These are phyloP conservation scores for Hypotaenidia philippensis DNA, from an alignment of 2,797 vertebrate genomes.

Conservation along the genomic window DNA sequence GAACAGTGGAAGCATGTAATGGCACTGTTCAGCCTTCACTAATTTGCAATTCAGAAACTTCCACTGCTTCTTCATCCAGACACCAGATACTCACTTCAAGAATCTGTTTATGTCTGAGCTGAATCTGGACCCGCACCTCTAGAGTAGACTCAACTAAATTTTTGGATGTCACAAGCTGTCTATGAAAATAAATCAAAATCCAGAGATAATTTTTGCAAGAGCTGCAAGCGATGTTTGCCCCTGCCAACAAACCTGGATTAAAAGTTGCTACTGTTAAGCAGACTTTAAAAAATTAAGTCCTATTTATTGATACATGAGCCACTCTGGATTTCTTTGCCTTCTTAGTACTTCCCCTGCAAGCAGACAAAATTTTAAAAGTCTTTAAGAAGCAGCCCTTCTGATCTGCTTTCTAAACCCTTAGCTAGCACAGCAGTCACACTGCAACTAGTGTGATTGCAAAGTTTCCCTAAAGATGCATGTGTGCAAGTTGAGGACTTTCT, in stretches of 20 bases:
- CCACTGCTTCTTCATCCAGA: neutral
- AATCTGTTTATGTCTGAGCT: neutral
- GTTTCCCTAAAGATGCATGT: rapidly evolving
- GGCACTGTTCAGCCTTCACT: neutral
- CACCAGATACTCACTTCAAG: neutral
- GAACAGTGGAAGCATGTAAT: neutral
- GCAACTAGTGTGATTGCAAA: neutral
- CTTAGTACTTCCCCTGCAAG: neutral
- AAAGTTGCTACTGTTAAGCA: neutral
- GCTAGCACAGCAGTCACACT: neutral
- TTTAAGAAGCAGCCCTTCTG: neutral
- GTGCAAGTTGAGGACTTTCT: neutral
- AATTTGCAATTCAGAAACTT: neutral
- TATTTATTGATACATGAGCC: neutral
- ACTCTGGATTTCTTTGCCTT: neutral
- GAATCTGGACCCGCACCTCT: neutral
- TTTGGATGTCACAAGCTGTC: neutral
- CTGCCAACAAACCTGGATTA: neutral
- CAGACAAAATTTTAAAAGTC: neutral
- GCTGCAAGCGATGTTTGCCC: neutral
- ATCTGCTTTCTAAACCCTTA: neutral
- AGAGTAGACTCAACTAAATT: neutral
- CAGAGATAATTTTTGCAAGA: neutral
- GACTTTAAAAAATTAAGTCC: neutral
- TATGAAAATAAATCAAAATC: neutral